Evolutionary conservation across 2,113 vertebrate genomes (phyloP), one percentile per base, ranked within the genome.

Genomic region (Microtus oregoni): DNA sequence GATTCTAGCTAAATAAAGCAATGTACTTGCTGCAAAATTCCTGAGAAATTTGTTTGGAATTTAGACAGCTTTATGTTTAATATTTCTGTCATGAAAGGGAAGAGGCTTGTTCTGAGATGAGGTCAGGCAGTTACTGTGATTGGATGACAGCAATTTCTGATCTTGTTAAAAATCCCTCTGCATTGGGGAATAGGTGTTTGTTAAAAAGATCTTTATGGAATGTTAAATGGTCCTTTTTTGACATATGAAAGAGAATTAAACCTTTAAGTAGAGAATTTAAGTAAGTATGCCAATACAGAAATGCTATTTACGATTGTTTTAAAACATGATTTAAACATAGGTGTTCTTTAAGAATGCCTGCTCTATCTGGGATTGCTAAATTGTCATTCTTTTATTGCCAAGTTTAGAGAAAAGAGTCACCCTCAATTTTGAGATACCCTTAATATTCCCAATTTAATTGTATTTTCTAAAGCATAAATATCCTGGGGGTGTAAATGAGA

Each of bases 1-100:
- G 20, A 75, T 9, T 75, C 24, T 32, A 88, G 68, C 20, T 22
- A 78, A 93, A 83, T 86, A 78, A 94, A 95, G 70, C 35, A 38
- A 38, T 41, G 9, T n/a, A 41, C 24, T 82, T 12, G 63, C 91
- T 89, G n/a, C 38, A 77, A 92, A 95, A 28, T 68, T 89, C 32
- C 35, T 88, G 44, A 96, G 76, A 83, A 90, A 82, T 78, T 65
- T 82, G 47, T 85, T 89, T 65, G 76, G 91, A 86, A 78, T 63
- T 55, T 41, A n/a, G 65, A 76, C 9, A 86, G 73, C 2, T 3
- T 77, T 87, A 93, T 79, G 55, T 38, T 82, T 89, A 72, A 78
- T 63, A 86, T 11, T 76, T 19, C 2, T 90, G 6, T 92, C 28
- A 47, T 12, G 6, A 20, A 58, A 67, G 19, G 11, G 76, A 26